These are phyloP conservation scores for Tiaroga cobitis DNA, from an alignment of 2,797 vertebrate species.

Conservation along the genomic window DNA sequence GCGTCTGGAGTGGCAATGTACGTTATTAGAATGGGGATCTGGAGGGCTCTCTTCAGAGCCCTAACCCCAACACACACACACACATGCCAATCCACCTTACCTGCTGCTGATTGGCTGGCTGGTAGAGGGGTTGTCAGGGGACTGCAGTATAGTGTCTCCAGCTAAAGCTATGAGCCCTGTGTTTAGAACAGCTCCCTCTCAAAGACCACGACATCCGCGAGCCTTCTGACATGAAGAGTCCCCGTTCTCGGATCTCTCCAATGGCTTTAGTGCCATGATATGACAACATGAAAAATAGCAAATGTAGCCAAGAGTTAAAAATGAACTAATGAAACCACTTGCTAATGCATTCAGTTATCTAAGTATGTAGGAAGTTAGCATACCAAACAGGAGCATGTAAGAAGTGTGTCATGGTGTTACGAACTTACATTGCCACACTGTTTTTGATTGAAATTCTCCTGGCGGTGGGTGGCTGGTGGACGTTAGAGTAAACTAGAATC, in stretches of 20 bases:
- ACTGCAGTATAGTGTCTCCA: constrained; percentile 59
- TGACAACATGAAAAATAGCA: background rate
- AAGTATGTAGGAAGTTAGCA: background rate
- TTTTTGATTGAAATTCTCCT: constrained; percentile 35
- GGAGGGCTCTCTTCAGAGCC: constrained; percentile 68
- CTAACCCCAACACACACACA: constrained; percentile 58
- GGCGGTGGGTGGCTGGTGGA: constrained; percentile 29
- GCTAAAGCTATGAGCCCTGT: constrained; percentile 58
- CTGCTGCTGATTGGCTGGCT: constrained; percentile 67
- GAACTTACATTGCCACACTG: constrained; percentile 16
- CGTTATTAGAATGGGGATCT: constrained; percentile 83
- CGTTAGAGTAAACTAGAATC: constrained; percentile 51
- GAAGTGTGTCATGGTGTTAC: constrained; percentile 21
- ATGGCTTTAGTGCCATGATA: constrained; percentile 13
- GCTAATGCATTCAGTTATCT: constrained; percentile 36
- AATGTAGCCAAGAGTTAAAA: constrained; percentile 14
- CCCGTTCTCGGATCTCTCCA: background rate
- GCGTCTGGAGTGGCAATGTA: constrained; percentile 76
- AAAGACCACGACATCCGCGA: background rate
- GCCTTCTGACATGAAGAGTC: background rate
- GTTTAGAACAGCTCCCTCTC: constrained; percentile 47
- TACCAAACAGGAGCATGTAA: constrained; percentile 16
- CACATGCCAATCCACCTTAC: constrained; percentile 64
- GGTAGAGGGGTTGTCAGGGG: constrained; percentile 62
- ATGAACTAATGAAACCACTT: constrained; percentile 31